Conservation (phyloP, 2,888 invertebrate genomes). For the Lepidocyrtinus sp. region DNA sequence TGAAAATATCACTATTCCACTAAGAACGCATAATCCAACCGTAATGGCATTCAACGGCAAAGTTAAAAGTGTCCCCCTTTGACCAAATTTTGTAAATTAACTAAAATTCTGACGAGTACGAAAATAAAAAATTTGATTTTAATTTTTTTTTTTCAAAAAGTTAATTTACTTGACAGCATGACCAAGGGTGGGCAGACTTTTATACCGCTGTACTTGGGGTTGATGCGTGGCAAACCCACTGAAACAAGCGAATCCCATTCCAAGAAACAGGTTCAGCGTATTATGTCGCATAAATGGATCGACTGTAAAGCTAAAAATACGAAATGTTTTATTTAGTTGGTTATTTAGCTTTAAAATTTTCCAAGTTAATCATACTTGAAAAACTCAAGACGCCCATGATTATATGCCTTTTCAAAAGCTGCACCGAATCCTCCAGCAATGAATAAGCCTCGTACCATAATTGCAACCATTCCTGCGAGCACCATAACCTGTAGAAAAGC, state of each 20-base stretch:
- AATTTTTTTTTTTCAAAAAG: conserved; percentile 14
- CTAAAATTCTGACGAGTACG: neutral
- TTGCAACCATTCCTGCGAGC: conserved; percentile 74
- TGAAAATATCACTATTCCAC: conserved; percentile 67
- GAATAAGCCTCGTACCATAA: conserved; percentile 62
- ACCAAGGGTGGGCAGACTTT: conserved; percentile 63
- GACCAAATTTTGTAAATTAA: neutral
- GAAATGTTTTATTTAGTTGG: too few species aligned
- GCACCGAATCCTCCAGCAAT: conserved; percentile 62
- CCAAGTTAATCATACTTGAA: too few species aligned
- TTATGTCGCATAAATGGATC: conserved; percentile 69
- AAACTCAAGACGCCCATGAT: conserved; percentile 54
- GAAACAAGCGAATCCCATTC: conserved; percentile 65
- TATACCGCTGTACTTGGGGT: conserved; percentile 69
- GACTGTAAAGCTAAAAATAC: conserved; percentile 62
- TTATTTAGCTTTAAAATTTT: too few species aligned
- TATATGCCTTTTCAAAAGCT: conserved; percentile 60
- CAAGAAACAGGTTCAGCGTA: conserved; percentile 66
- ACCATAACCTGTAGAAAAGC: too few species aligned
- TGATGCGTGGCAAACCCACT: conserved; percentile 68
- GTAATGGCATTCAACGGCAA: conserved; percentile 64
- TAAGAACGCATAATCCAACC: conserved; percentile 59
- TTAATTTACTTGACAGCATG: conserved; percentile 50
- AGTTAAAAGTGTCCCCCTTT: neutral
- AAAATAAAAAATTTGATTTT: neutral